Percentiles rank a stretch among this genome's conserved stretches.
These are phyloP conservation scores for Coluber constrictor DNA, from an alignment of 2,797 vertebrate species.

Conservation along the genomic window DNA sequence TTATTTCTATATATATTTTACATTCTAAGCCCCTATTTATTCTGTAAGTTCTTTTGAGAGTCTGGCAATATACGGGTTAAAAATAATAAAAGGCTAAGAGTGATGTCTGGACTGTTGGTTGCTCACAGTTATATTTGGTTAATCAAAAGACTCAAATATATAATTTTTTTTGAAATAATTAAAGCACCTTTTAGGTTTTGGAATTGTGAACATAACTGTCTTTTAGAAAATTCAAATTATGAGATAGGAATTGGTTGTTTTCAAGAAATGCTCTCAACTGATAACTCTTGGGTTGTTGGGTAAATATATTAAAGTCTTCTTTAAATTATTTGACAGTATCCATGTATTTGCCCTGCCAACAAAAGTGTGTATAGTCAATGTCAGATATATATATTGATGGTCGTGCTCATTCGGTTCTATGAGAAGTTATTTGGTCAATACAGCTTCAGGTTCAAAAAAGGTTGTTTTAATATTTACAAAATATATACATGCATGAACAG, in stretches of 20 bases:
- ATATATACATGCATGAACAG: too few relatives aligned
- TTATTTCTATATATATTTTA: neutral
- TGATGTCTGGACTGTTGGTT: neutral
- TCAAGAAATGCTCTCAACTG: neutral
- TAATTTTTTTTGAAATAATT: neutral
- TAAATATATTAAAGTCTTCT: neutral
- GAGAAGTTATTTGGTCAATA: too few relatives aligned
- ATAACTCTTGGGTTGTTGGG: neutral
- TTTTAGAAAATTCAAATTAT: neutral
- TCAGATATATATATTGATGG: too few relatives aligned
- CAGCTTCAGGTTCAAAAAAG: too few relatives aligned
- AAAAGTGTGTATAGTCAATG: too few relatives aligned
- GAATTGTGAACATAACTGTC: neutral
- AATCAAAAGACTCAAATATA: neutral
- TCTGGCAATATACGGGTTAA: neutral
- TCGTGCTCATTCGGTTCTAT: too few relatives aligned
- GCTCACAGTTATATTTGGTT: neutral
- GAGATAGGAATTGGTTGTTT: neutral
- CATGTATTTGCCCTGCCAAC: neutral
- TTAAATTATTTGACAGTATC: neutral
- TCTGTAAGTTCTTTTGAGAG: neutral
- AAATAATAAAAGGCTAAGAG: neutral
- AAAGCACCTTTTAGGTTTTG: neutral
- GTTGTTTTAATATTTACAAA: too few relatives aligned
- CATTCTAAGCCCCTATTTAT: neutral